Conservation (phyloP, 64 coral and sea anemone genomes). For the Anthopleura sola region DNA sequence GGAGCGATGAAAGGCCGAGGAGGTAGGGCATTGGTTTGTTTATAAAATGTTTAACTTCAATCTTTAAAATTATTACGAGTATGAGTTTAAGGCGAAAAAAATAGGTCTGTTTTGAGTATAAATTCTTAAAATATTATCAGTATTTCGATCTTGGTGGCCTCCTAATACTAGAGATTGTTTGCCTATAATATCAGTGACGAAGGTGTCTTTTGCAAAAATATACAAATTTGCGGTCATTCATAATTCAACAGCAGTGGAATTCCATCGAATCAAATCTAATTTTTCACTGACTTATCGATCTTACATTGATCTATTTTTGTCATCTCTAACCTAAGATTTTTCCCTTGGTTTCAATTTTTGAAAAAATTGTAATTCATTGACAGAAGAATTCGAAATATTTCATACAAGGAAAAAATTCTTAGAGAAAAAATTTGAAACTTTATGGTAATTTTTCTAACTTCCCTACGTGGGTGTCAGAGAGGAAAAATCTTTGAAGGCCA, state of each 20-base stretch:
- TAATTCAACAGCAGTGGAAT: neutral
- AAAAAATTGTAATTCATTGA: neutral
- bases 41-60: neutral
- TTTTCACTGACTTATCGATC: neutral
- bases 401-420: neutral
- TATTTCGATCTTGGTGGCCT: neutral
- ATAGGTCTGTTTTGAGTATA: neutral
- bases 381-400: neutral
- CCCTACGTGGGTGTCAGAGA: neutral
- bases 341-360: neutral
- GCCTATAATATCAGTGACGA: neutral
- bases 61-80: neutral
- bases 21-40: conserved; percentile 52
- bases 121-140: neutral
- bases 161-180: neutral
- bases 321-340: neutral
- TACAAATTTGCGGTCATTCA: neutral
- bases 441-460: neutral
- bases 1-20: conserved; percentile 72
- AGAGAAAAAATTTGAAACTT: neutral
- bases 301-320: neutral
- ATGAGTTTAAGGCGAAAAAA: neutral
- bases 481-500: neutral
- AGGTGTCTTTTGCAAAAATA: neutral
- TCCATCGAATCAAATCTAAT: neutral